phyloP scores from a whole-genome alignment of 2,888 invertebrate species.

The Buathra laborator region DNA sequence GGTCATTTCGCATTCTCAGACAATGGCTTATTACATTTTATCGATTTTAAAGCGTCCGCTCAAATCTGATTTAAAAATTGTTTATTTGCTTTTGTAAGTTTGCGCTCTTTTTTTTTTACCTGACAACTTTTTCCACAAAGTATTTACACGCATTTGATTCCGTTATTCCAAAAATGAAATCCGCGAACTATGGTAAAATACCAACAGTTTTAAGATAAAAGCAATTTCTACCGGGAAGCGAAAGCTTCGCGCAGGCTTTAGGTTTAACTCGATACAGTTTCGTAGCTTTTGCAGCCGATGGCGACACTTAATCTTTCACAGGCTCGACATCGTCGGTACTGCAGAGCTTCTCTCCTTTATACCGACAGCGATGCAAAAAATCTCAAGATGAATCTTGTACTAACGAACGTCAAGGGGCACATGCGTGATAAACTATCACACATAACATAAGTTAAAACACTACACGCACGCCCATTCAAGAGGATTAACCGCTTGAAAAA shows the following conservation, averaged over 20 bases:
- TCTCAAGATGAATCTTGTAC: background rate
- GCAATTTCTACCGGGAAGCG: conserved; percentile 20
- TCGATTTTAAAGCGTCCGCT: background rate
- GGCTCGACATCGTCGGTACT: conserved; percentile 27
- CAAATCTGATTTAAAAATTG: too few relatives aligned
- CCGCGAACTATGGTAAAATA: background rate
- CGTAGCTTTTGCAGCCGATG: conserved; percentile 57
- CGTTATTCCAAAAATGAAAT: background rate
- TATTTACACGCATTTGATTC: too few relatives aligned
- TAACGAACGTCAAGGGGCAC: background rate
- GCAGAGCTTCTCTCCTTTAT: conserved; percentile 55
- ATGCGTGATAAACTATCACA: background rate
- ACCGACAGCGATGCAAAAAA: conserved; percentile 43
- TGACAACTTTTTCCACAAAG: background rate
- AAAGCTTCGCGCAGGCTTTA: background rate
- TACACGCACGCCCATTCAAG: background rate
- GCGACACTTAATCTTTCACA: conserved; percentile 70
- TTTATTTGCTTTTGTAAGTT: too few relatives aligned
- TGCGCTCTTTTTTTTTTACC: too few relatives aligned
- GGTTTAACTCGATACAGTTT: conserved; percentile 21
- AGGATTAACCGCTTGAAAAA: conserved; percentile 23
- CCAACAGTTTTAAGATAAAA: conserved; percentile 47
- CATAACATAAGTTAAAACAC: background rate
- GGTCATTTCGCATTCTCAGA: too few relatives aligned
- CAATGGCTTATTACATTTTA: too few relatives aligned